These are phyloP conservation scores for Prolemur simus DNA, from an alignment of 2,113 vertebrate species.

Conservation along the genomic window DNA sequence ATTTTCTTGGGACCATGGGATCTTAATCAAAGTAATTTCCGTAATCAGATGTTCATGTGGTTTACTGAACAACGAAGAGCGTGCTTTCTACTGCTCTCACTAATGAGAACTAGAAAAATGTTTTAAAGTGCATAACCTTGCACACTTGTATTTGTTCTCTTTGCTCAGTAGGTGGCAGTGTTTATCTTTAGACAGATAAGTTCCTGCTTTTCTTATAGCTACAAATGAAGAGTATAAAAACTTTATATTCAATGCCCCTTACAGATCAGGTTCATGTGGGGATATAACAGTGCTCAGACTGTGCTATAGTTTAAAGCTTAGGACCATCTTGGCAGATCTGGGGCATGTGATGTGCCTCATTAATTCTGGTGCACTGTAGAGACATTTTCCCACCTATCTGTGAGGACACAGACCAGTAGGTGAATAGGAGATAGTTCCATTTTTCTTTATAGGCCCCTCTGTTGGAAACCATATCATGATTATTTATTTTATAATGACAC, in stretches of 20 bases:
- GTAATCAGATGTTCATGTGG: background rate
- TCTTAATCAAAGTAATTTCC: background rate
- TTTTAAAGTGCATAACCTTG: background rate
- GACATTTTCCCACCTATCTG: background rate
- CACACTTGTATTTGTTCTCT: background rate
- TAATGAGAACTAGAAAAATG: background rate
- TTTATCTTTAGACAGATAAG: constrained; percentile 33
- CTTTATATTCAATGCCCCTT: background rate
- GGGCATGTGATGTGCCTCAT: background rate
- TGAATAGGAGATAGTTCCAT: background rate
- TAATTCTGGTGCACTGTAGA: background rate
- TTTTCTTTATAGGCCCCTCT: background rate
- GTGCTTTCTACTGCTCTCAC: background rate
- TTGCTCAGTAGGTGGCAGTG: constrained; percentile 59
- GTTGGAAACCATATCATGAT: background rate
- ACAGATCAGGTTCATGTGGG: background rate
- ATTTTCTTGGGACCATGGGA: background rate
- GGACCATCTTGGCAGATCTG: background rate
- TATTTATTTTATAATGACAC: background rate
- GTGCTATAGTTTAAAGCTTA: background rate
- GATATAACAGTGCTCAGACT: background rate
- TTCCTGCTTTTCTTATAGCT: background rate
- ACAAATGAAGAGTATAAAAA: background rate
- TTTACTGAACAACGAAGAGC: background rate
- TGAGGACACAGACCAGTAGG: background rate